These are phyloP conservation scores for Suillia variegata DNA, from an alignment of 2,888 invertebrate species.

Conservation along the genomic window DNA sequence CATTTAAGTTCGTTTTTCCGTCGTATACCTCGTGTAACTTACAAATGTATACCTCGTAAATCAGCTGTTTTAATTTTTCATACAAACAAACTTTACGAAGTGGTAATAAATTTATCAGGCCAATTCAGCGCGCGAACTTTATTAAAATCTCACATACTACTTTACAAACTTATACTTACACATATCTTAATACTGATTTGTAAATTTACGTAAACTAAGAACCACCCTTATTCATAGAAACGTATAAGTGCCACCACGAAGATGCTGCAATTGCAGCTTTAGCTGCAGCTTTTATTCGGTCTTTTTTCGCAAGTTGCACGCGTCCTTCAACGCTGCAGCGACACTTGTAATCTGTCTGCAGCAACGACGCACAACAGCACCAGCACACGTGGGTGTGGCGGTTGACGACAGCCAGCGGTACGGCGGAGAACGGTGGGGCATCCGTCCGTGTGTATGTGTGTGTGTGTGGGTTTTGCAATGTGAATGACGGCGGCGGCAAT, in stretches of 20 bases:
- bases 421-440: neutral
- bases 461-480: neutral
- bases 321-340: neutral
- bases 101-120: too few species aligned
- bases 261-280: neutral
- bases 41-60: too few species aligned
- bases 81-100: too few species aligned
- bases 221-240: too few species aligned
- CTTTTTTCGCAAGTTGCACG: neutral
- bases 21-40: too few species aligned
- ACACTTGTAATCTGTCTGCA: conserved; percentile 3
- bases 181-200: too few species aligned
- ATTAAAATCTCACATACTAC: too few species aligned
- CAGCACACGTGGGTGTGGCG: neutral
- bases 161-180: too few species aligned
- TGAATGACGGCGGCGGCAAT: conserved; percentile 5
- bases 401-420: neutral
- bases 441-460: neutral
- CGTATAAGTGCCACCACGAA: neutral
- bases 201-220: too few species aligned
- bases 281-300: neutral
- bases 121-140: too few species aligned
- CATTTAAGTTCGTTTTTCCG: too few species aligned
- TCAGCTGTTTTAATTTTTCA: too few species aligned
- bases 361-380: neutral